phyloP scores from a whole-genome alignment of 2,113 vertebrate genomes.

The Rhinolophus ferrumequinum region DNA sequence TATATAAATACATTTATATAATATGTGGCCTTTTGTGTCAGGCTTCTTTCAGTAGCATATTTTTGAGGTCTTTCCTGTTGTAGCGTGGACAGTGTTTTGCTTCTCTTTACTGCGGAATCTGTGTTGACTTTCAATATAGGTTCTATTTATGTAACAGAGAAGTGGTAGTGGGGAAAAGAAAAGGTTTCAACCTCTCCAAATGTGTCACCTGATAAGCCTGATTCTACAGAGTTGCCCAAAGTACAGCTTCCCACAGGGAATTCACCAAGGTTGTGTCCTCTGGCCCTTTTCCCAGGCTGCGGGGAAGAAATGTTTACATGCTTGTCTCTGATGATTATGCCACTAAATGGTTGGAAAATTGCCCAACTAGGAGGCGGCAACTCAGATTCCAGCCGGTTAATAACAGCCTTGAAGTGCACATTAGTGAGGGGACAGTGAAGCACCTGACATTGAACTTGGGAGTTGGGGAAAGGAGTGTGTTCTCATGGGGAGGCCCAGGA shows the following conservation, averaged over 20 bases:
- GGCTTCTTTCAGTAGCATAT: neutral
- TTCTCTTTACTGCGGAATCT: neutral
- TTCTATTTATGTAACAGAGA: neutral
- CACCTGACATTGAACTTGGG: conserved; percentile 5
- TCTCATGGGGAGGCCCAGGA: neutral
- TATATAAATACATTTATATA: neutral
- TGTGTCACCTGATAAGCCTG: conserved; percentile 14
- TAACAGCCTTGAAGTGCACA: neutral
- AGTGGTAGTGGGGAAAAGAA: neutral
- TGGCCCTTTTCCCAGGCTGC: conserved; percentile 59
- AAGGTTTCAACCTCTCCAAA: neutral
- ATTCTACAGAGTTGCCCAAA: neutral
- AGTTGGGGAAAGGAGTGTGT: neutral
- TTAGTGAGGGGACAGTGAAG: neutral
- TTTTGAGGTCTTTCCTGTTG: neutral
- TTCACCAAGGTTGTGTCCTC: conserved; percentile 36
- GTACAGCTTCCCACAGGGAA: conserved; percentile 62
- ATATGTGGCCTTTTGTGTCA: neutral
- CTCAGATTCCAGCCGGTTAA: conserved; percentile 65
- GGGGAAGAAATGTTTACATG: conserved; percentile 67
- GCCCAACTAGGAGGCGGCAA: neutral
- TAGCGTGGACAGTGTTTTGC: neutral
- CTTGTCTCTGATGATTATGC: conserved; percentile 62
- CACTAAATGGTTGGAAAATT: conserved; percentile 61
- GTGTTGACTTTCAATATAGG: neutral